phyloP scores from a whole-genome alignment of 2,113 vertebrate species.

The Platycercus adscitus region DNA sequence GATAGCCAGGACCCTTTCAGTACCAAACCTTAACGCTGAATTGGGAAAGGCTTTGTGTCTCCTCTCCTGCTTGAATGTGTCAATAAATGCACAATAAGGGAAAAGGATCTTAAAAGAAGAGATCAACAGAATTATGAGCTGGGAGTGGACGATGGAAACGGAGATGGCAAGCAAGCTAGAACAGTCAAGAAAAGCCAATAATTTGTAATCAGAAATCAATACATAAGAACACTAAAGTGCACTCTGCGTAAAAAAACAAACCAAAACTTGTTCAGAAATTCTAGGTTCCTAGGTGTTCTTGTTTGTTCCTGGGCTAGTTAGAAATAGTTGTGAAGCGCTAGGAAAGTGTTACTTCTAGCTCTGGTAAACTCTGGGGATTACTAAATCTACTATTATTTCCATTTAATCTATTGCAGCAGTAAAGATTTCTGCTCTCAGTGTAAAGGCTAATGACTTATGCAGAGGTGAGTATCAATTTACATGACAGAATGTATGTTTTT shows the following conservation, averaged over 20 bases:
- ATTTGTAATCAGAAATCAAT: neutral
- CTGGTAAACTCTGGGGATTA: neutral
- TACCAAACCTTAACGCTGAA: neutral
- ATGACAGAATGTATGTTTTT: neutral
- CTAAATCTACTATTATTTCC: neutral
- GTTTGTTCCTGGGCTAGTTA: neutral
- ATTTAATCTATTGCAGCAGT: neutral
- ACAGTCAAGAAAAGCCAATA: neutral
- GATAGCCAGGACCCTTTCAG: neutral
- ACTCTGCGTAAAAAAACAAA: neutral
- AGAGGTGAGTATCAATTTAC: slow-evolving; percentile 10
- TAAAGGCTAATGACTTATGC: neutral
- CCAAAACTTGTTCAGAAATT: neutral
- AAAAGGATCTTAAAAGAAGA: neutral
- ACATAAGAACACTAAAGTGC: neutral
- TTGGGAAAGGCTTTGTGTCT: neutral
- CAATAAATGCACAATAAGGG: neutral
- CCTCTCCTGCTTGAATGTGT: fast-evolving
- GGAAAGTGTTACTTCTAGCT: neutral
- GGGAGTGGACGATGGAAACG: neutral
- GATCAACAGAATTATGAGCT: neutral
- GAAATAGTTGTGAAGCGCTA: neutral
- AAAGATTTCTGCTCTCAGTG: neutral
- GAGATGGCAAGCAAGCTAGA: fast-evolving
- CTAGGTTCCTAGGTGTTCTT: neutral